Percentiles rank a stretch among this genome's conserved stretches.
These are phyloP conservation scores for Morinoia aosen DNA, from an alignment of 2,888 invertebrate genomes.

Conservation along the genomic window DNA sequence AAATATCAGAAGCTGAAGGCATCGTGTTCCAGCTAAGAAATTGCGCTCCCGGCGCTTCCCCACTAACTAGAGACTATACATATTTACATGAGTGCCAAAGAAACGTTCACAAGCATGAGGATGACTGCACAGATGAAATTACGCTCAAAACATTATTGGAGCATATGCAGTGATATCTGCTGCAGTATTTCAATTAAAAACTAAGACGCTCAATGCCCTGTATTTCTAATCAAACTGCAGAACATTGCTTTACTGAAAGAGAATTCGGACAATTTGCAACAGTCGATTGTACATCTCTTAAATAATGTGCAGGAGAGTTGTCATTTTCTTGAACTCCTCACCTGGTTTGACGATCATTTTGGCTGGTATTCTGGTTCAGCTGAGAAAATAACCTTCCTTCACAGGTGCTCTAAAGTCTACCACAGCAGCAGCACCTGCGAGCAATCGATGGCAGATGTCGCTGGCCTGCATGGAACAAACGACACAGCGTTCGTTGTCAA, in stretches of 20 bases:
- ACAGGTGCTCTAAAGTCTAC: conserved; percentile 6
- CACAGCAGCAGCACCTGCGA: background rate
- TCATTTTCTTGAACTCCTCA: background rate
- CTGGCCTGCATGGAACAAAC: background rate
- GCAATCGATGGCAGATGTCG: background rate
- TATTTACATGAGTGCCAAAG: no score
- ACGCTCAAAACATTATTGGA: background rate
- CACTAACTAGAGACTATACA: no score
- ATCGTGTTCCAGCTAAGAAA: background rate
- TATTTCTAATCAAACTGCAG: background rate
- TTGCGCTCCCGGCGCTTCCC: background rate
- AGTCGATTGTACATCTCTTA: background rate
- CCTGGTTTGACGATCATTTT: conserved; percentile 49
- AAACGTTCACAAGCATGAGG: background rate
- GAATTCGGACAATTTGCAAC: background rate
- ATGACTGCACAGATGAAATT: background rate
- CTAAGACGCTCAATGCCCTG: background rate
- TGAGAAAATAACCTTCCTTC: background rate
- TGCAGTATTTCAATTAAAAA: background rate
- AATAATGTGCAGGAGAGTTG: background rate
- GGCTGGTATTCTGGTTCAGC: background rate
- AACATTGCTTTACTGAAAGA: background rate
- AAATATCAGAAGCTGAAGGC: no score
- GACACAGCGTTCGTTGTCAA: background rate
- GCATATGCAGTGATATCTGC: background rate